phyloP scores from a whole-genome alignment of 2,797 vertebrate genomes.

The Enteromius fasciolatus region DNA sequence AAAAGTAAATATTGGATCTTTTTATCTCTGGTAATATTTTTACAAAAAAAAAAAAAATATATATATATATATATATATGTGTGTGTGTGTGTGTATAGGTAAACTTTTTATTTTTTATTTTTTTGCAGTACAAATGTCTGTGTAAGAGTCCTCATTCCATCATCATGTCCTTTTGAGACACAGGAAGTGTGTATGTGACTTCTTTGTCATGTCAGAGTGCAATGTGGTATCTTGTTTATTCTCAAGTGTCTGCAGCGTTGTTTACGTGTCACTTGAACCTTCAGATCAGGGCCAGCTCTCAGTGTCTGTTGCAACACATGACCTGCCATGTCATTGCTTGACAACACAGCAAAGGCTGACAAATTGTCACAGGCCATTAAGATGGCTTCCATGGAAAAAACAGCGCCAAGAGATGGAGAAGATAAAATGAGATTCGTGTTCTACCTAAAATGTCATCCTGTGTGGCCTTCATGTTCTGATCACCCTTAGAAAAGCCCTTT shows the following conservation, averaged over 20 bases:
- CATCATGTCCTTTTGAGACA: conserved; percentile 17
- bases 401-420: background rate
- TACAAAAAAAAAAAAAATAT: background rate
- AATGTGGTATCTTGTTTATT: conserved; percentile 43
- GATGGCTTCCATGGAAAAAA: conserved; percentile 37
- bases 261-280: conserved; percentile 57
- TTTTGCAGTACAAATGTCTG: background rate
- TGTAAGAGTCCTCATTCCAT: conserved; percentile 38
- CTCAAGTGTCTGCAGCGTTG: conserved; percentile 31
- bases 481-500: conserved; percentile 1
- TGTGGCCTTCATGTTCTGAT: conserved; percentile 3
- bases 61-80: no score
- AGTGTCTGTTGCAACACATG: conserved; percentile 50
- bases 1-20: background rate
- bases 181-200: conserved; percentile 18
- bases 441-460: conserved; percentile 29
- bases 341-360: conserved; percentile 51
- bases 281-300: conserved; percentile 45
- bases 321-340: conserved; percentile 52
- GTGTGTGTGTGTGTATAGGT: no score
- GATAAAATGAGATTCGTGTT: conserved; percentile 17
- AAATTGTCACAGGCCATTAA: conserved; percentile 60
- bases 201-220: conserved; percentile 8
- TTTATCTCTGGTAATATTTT: background rate
- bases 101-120: background rate